Evolutionary conservation across 1,140 invertebrate species (phyloP).

Genomic region (Drosophila repletoides): DNA sequence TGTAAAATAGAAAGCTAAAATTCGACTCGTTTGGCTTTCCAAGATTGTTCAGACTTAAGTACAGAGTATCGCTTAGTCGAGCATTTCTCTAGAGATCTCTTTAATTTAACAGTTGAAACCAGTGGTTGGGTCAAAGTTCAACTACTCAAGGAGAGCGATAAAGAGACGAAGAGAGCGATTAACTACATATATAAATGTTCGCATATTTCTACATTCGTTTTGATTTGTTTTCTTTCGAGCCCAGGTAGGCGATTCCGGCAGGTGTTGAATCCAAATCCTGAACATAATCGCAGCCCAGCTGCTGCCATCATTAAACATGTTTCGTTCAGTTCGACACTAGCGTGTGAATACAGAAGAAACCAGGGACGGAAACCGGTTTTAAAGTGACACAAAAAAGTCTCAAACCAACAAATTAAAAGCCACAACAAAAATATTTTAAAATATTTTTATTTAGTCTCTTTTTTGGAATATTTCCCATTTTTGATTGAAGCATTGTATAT

Average conservation of each 20-base stretch:
- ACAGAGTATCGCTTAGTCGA: too few species aligned
- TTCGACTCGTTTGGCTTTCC: too few species aligned
- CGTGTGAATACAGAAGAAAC: constrained; percentile 12
- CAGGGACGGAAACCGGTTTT: constrained; percentile 22
- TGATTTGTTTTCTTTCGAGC: background rate
- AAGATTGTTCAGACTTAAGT: too few species aligned
- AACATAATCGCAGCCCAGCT: constrained; percentile 22
- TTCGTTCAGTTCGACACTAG: constrained; percentile 5
- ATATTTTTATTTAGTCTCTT: too few species aligned
- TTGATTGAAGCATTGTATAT: too few species aligned
- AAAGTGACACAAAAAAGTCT: constrained; percentile 8
- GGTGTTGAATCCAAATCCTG: constrained; percentile 34
- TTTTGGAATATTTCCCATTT: too few species aligned
- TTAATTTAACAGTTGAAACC: constrained; percentile 39
- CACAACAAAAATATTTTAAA: background rate
- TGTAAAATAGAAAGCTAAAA: too few species aligned
- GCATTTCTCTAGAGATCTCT: too few species aligned
- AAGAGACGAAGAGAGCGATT: constrained; percentile 17
- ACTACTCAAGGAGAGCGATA: background rate
- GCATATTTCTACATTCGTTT: background rate
- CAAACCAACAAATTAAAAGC: background rate
- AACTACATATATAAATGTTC: background rate
- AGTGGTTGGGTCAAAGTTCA: constrained; percentile 57
- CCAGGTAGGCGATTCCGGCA: constrained; percentile 28
- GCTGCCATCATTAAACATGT: constrained; percentile 38